phyloP scores from a whole-genome alignment of 2,888 invertebrate genomes.

The Cephalotes varians region DNA sequence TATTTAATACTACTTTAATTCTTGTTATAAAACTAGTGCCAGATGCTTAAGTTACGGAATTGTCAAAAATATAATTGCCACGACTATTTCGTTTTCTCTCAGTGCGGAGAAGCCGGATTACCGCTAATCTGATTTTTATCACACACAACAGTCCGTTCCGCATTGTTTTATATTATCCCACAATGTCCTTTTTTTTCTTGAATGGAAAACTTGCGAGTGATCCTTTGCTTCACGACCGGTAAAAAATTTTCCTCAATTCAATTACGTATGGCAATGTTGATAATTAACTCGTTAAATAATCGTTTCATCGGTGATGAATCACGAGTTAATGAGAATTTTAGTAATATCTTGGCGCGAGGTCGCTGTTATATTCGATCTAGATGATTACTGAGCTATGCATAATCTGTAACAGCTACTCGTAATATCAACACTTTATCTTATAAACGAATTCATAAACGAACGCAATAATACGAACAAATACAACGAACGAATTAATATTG shows the following conservation, averaged over 20 bases:
- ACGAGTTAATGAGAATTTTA: conserved; percentile 9
- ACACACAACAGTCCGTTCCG: not conserved
- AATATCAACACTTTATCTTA: not conserved
- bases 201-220: not conserved
- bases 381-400: not conserved
- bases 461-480: too few relatives aligned
- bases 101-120: not conserved
- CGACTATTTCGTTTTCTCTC: too few relatives aligned
- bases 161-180: not conserved
- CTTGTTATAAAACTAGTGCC: too few relatives aligned
- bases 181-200: not conserved
- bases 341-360: conserved; percentile 6
- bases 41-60: too few relatives aligned
- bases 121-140: conserved; percentile 16
- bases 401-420: not conserved
- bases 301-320: conserved; percentile 13
- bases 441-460: not conserved
- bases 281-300: conserved; percentile 27
- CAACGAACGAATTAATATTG: not conserved
- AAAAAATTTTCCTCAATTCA: conserved; percentile 1
- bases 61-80: too few relatives aligned
- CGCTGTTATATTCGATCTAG: not conserved
- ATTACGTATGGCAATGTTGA: not conserved
- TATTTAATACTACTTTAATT: too few relatives aligned
- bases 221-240: not conserved